These are phyloP conservation scores for Protophormia terraenovae DNA, from an alignment of 2,888 invertebrate species.

Conservation along the genomic window DNA sequence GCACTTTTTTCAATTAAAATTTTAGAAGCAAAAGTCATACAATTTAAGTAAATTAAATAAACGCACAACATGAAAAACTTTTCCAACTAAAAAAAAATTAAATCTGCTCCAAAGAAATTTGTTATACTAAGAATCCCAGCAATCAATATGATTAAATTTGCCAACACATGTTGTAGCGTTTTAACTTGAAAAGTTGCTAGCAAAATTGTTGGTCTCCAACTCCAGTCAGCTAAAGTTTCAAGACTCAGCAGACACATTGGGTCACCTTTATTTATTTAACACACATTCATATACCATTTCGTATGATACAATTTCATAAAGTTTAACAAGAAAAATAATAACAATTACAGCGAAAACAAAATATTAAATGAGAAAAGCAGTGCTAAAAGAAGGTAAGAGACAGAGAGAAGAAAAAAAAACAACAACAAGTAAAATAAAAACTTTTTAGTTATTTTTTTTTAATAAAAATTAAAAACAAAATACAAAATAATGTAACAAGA, in stretches of 20 bases:
- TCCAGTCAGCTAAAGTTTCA: background rate
- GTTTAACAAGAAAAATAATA: constrained; percentile 23
- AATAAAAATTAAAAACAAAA: constrained; percentile 49
- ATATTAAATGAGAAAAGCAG: background rate
- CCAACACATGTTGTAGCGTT: background rate
- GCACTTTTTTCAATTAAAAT: background rate
- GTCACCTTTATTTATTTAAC: constrained; percentile 8
- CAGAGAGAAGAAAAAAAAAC: background rate
- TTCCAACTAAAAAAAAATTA: background rate
- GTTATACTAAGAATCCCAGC: background rate
- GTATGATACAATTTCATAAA: background rate
- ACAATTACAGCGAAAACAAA: constrained; percentile 38
- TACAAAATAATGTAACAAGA: constrained; percentile 2
- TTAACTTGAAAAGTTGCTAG: background rate
- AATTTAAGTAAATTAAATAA: background rate
- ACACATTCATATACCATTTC: background rate
- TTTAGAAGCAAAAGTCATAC: background rate
- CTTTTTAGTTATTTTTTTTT: constrained; percentile 31
- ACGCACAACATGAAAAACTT: background rate
- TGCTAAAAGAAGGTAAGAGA: background rate
- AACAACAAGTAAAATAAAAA: constrained; percentile 21
- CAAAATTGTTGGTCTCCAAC: background rate
- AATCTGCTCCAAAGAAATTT: background rate
- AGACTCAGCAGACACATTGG: background rate
- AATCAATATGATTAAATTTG: background rate